Base-by-base conservation (phyloP, 2,797 vertebrate genomes). In the Ctenopoma kingsleyae region DNA sequence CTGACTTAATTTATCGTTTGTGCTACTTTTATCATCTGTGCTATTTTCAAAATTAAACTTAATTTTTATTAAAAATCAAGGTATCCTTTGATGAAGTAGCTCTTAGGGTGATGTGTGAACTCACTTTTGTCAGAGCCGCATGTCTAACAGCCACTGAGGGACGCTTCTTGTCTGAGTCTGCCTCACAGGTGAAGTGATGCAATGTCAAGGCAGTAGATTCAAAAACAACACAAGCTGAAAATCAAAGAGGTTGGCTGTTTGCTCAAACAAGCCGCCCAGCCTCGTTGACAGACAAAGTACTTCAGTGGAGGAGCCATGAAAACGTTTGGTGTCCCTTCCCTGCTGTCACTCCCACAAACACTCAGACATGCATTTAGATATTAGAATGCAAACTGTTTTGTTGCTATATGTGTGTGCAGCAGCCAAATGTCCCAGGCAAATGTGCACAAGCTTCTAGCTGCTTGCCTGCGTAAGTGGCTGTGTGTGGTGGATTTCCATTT, bases 181-280 rank as follows among this genome's bases (percentile, higher is more conserved):
- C 60, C 62, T 64, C 67, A 20, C 56, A 69, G 67, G 25, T 85
- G 91, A 92, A 89, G 74, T 92, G 91, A 93, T 82, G 89, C 85
- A 91, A 89, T 69, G 56, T 71, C 46, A 59, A 78, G 75, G 35
- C 59, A 40, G 48, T 57, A 67, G 67, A 64, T 63, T 74, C 60
- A 72, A 87, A 90, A 86, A 91, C 82, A 91, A 89, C 84, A 70
- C 44, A 1, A 46, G 76, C 40, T 17, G 35, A 74, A 22, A 88
- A 85, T 91, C 86, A 93, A 91, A 92, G 90, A 51, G 78, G 55
- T 65, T 46, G 43, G 55, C 59, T n/a, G 51, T 56, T n/a, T n/a
- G 60, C 72, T 76, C 69, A 69, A 71, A 74, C 73, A 23, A 50
- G 59, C 47, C 59, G 23, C 17, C n/a, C 60, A 49, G 38, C 44